Evolutionary conservation across 2,888 invertebrate species (phyloP).

Genomic region (Rhopalosiphum nymphaeae): DNA sequence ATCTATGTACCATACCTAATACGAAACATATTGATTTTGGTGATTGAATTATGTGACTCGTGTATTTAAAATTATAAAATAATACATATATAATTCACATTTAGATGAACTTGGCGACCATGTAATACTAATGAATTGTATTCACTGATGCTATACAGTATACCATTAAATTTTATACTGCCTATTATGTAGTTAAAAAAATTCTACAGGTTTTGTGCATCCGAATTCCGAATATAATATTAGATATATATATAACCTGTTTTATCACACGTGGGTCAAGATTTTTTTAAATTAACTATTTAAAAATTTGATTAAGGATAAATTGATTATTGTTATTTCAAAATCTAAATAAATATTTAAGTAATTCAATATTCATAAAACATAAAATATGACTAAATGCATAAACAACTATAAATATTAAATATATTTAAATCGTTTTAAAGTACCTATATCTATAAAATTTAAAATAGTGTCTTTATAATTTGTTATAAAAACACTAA

Average conservation of each 20-base stretch:
- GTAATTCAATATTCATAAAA: not conserved
- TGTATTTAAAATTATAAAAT: slow-evolving; percentile 30
- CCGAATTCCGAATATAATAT: too few relatives aligned
- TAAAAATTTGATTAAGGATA: not conserved
- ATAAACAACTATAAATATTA: not conserved
- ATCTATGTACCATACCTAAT: not conserved
- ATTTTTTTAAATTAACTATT: not conserved
- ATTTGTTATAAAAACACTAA: not conserved
- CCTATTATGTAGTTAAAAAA: not conserved
- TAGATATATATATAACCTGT: too few relatives aligned
- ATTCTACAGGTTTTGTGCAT: slow-evolving; percentile 16
- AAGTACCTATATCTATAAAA: not conserved
- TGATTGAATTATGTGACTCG: not conserved
- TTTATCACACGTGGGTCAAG: not conserved
- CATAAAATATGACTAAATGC: not conserved
- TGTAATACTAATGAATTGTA: slow-evolving; percentile 48
- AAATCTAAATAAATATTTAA: not conserved
- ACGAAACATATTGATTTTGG: not conserved
- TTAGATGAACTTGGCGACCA: slow-evolving; percentile 49
- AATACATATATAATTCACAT: slow-evolving; percentile 4
- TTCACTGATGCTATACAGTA: not conserved
- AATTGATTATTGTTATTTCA: not conserved
- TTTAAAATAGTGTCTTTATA: not conserved
- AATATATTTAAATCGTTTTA: not conserved
- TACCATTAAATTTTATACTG: not conserved